Base-by-base conservation (phyloP, 2,888 invertebrate species). In the Hyposoter didymator region DNA sequence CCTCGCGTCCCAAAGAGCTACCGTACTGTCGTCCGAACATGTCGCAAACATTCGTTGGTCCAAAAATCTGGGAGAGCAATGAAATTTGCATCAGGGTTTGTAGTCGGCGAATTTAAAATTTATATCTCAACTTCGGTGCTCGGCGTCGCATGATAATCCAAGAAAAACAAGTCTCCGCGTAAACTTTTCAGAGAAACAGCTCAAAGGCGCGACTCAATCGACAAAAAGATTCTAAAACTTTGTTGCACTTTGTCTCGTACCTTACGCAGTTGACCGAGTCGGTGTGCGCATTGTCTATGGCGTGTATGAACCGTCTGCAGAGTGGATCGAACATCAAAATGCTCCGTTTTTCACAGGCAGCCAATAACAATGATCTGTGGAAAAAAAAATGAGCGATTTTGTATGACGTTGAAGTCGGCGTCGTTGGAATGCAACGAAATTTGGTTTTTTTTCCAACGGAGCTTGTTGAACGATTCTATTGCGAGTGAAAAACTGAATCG, bases 241-340 rank as follows among this genome's bases (percentile, higher is more conserved):
- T 19, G 4, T 67, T 8, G 19, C 22, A 39, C 32, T n/a, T 10
- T 39, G 39, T 94, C 95, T 94, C 94, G n/a, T n/a, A 98, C 98
- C 97, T 97, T 62, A 99, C 97, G 95, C 98, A 98, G 93, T 99
- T 99, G 7, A 99, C 98, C 95, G 98, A 98, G 93, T 98, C 98
- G 12, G 95, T 95, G 93, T 99, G 99, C 17, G 98, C 98, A 92
- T 97, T 96, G 89, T 96, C 95, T 59, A 98, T 96, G 78, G 96
- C 95, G 90, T 96, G 96, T 81, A 97, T 95, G 89, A 97, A 95
- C 90, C 96, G 96, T 90, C 97, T 97, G 89, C 97, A 97, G 35
- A 97, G 95, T 0, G 98, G 97, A 94, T 99, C 99, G 94, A 98
- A 98, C 92, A 98, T 95, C 88, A 98, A 95, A 88, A 99, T 96